phyloP scores from a whole-genome alignment of 2,888 invertebrate species.

The Drosophila ezoana region DNA sequence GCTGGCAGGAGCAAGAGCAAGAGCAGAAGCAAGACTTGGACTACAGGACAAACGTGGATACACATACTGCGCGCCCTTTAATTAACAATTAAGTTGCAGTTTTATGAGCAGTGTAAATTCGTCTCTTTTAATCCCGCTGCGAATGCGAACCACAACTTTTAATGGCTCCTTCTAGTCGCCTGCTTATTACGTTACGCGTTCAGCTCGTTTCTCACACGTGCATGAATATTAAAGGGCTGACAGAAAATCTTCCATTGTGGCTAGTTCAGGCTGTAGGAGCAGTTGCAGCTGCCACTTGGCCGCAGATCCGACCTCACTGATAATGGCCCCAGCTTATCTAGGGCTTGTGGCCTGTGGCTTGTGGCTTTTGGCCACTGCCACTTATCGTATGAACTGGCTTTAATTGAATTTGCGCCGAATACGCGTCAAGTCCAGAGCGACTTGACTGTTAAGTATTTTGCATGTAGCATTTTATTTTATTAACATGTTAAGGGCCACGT shows the following conservation, averaged over 20 bases:
- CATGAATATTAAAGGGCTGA: slow-evolving; percentile 41
- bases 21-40: slow-evolving; percentile 7
- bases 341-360: slow-evolving; percentile 23
- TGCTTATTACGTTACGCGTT: slow-evolving; percentile 76
- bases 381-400: slow-evolving; percentile 61
- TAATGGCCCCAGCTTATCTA: slow-evolving; percentile 41
- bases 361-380: slow-evolving; percentile 37
- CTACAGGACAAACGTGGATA: background rate
- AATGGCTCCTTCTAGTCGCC: slow-evolving; percentile 29
- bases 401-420: slow-evolving; percentile 68
- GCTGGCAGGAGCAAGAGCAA: slow-evolving; percentile 16
- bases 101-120: slow-evolving; percentile 66
- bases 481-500: slow-evolving; percentile 73
- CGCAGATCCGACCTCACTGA: slow-evolving; percentile 57
- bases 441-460: slow-evolving; percentile 36
- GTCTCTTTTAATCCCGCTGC: slow-evolving; percentile 60
- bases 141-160: slow-evolving; percentile 9
- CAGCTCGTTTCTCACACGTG: slow-evolving; percentile 74
- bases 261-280: slow-evolving; percentile 19
- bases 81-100: slow-evolving; percentile 79
- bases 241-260: slow-evolving; percentile 39
- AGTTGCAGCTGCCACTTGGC: slow-evolving; percentile 49
- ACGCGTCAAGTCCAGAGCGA: slow-evolving; percentile 1
- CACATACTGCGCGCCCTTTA: slow-evolving; percentile 58
- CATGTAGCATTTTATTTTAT: slow-evolving; percentile 68